These are phyloP conservation scores for Charina bottae DNA, from an alignment of 2,113 vertebrate species.

Conservation along the genomic window DNA sequence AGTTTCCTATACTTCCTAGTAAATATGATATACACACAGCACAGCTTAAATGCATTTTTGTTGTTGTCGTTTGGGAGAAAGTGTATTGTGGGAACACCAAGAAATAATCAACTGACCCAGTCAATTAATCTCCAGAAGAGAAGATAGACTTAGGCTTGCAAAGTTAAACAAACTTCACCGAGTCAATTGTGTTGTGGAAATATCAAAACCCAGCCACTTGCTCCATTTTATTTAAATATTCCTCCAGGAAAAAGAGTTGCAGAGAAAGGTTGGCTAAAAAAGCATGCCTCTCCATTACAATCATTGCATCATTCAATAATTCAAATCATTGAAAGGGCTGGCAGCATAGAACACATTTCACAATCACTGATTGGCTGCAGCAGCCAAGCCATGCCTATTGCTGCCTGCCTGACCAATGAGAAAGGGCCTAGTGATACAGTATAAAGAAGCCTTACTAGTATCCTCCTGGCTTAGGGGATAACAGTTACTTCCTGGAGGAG, in stretches of 20 bases:
- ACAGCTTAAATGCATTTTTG: background rate
- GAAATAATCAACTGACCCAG: background rate
- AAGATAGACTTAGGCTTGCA: background rate
- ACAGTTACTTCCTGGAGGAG: background rate
- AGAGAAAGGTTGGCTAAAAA: background rate
- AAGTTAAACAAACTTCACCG: background rate
- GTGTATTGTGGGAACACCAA: background rate
- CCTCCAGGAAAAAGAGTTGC: background rate
- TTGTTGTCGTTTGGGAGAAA: too few relatives aligned
- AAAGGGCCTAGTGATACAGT: background rate
- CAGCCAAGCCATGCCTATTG: background rate
- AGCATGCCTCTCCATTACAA: background rate
- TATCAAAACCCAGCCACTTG: background rate
- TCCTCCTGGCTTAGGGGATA: background rate
- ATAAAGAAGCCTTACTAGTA: background rate
- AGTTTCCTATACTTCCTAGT: background rate
- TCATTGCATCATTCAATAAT: background rate
- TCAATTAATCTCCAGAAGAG: background rate
- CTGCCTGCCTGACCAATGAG: background rate
- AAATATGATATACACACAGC: background rate
- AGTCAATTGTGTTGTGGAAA: background rate
- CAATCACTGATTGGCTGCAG: background rate
- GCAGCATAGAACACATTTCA: background rate
- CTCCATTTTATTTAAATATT: background rate
- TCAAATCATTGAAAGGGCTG: background rate